Base-by-base conservation (phyloP, 2,888 invertebrate genomes). In the Protodeltote pygarga region DNA sequence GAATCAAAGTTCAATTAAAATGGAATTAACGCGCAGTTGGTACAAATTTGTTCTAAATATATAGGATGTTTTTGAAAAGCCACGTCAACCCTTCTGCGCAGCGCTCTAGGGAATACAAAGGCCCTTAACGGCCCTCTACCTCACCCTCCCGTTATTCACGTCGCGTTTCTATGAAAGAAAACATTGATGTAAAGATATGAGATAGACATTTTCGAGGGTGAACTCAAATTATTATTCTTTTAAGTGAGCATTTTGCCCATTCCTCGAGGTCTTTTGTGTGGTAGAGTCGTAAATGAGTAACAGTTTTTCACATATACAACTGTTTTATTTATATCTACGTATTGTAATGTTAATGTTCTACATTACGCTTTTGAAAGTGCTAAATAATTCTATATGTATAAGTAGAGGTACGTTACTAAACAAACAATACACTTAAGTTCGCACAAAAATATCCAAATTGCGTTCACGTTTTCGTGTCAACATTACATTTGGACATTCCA, bases 141-240 rank as follows among this genome's bases (percentile, higher is more conserved):
- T 74, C 78, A 75, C 75, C 79, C 73, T 72, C 62, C 50, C 73
- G 52, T 73, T 77, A 78, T 79, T 77, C 79, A 65, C 67, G 71
- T n/a, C n/a, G n/a, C n/a, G n/a, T n/a, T n/a, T n/a, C n/a, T 75
- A 83, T 70, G 82, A 80, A 85, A 80, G 78, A 77, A 85, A 86
- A 87, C 79, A 82, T 82, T 83, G 75, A 83, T 80, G 75, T 75
- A 71, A n/a, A 84, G 82, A 82, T 83, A 82, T 71, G 71, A 78
- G 65, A 67, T 70, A 67, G 68, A 70, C 73, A 69, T 75, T 70
- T 72, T 67, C 60, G 73, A 75, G 77, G 79, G 79, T 64, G 68
- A 73, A 62, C 66, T 65, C 52, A 53, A 75, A 73, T 77, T 79
- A 83, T 79, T 78, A 78, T 82, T 79, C 67, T 72, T 75, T 61